Base-by-base conservation (phyloP, 2,113 vertebrate species). In the Archilochus colubris region DNA sequence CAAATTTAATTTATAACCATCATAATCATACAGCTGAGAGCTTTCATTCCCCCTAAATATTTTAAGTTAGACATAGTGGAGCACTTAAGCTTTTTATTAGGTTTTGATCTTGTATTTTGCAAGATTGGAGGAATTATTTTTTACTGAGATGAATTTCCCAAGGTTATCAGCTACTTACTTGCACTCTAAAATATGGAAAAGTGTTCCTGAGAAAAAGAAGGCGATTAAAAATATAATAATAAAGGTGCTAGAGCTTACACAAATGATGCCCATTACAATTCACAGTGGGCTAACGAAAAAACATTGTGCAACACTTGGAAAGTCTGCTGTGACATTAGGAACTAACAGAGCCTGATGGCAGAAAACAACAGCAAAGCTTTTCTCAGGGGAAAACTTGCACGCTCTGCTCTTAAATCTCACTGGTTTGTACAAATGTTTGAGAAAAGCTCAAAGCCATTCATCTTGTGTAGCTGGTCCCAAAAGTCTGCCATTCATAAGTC, bases 201-300 rank as follows among this genome's bases (percentile, higher is more conserved):
- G 57, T 53, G 61, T 57, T 82, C 18, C 51, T 50, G 30, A 66
- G 66, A 57, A 82, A 58, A 85, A 90, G 44, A 75, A 90, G 36
- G 33, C 33, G 63, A 62, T 58, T 40, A 51, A 73, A 85, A 74
- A 50, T 58, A 38, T 15, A 76, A 28, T 70, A 73, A 63, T n/a
- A 84, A 67, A 93, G 44, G 57, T 73, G 68, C 38, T 54, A 57
- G 36, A 25, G 46, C 58, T 64, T 46, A 44, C 67, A 55, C 72
- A 46, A 94, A 95, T 57, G 54, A 51, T 12, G 33, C 69, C 81
- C 79, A 58, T 46, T 76, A 92, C 82, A 82, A 68, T 91, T 89
- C 89, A 78, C 69, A 62, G 55, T 25, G 70, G 77, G 72, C 73
- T 91, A 91, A 86, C 78, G 75, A 78, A 93, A 94, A 88, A 55